A percentile compares a stretch with the other conserved stretches of the same genome.
Conservation (phyloP, 2,113 vertebrate species). For the Equus quagga region DNA sequence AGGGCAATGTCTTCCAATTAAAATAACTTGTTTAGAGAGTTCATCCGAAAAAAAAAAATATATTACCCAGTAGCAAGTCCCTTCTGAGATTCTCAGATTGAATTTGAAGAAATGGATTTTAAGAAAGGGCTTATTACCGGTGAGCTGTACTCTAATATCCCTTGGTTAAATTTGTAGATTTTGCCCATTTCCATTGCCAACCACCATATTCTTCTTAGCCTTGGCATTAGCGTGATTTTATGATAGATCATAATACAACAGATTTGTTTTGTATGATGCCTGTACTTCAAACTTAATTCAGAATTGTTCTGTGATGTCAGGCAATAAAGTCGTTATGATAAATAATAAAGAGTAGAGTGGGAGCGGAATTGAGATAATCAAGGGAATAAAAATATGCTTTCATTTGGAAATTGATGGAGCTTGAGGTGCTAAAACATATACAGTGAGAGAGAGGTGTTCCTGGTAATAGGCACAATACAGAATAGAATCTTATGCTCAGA, state of each 20-base stretch:
- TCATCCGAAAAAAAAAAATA: constrained; percentile 32
- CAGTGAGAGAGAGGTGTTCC: background rate
- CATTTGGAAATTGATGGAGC: constrained; percentile 42
- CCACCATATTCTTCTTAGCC: background rate
- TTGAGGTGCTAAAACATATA: constrained; percentile 19
- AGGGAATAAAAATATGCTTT: constrained; percentile 48
- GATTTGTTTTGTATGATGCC: constrained; percentile 6
- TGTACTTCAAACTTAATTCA: constrained; percentile 52
- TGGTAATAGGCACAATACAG: background rate
- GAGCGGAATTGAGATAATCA: background rate
- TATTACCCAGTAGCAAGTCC: background rate
- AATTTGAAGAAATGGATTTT: constrained; percentile 36
- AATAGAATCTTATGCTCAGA: background rate
- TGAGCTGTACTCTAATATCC: background rate
- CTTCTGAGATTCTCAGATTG: constrained; percentile 30
- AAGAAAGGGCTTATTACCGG: background rate
- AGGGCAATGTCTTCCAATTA: constrained; percentile 64
- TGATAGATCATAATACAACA: background rate
- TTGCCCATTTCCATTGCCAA: background rate
- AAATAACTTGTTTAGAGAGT: constrained; percentile 72
- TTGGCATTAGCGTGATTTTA: constrained; percentile 14
- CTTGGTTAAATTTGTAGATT: background rate
- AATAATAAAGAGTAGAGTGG: background rate
- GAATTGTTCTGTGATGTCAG: constrained; percentile 8
- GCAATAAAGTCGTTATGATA: background rate